A percentile compares a stretch with the other conserved stretches of the same genome.
phyloP scores from a whole-genome alignment of 2,113 vertebrate species.

The Mesoclemmys tuberculata region DNA sequence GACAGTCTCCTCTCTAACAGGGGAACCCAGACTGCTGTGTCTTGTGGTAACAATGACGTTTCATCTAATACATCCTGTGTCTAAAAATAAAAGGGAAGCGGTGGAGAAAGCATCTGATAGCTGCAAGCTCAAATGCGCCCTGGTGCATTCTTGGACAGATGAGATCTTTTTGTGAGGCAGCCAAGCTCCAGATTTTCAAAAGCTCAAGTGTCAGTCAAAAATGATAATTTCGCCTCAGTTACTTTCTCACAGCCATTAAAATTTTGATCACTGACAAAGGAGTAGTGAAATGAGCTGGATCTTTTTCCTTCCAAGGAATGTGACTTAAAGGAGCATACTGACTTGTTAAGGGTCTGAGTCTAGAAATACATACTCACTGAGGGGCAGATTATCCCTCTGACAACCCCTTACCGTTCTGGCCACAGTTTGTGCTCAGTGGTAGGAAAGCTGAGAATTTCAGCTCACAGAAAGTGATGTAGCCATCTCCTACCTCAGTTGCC shows the following conservation, averaged over 20 bases:
- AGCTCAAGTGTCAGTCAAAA: conserved; percentile 30
- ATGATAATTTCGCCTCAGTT: conserved; percentile 25
- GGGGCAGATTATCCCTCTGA: neutral
- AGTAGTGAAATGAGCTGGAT: neutral
- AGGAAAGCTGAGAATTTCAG: neutral
- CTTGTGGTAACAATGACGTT: conserved; percentile 39
- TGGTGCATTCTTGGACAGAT: conserved; percentile 16
- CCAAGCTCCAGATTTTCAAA: conserved; percentile 1
- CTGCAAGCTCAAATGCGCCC: conserved; percentile 12
- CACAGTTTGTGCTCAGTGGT: neutral
- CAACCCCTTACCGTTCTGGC: neutral
- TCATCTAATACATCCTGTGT: conserved; percentile 1
- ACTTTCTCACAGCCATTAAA: neutral
- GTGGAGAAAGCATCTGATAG: conserved; percentile 44
- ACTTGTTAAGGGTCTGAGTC: neutral
- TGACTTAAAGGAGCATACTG: fast-evolving
- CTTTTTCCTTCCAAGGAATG: neutral
- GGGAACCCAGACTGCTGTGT: neutral
- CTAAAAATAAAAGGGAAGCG: conserved; percentile 61
- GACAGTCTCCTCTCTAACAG: neutral
- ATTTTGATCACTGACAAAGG: neutral
- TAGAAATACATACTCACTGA: neutral
- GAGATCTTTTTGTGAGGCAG: conserved; percentile 16
- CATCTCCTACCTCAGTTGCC: neutral
- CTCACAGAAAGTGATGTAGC: neutral